Evolutionary conservation across 2,797 vertebrate species (phyloP).

Genomic region (Anguilla marmorata): DNA sequence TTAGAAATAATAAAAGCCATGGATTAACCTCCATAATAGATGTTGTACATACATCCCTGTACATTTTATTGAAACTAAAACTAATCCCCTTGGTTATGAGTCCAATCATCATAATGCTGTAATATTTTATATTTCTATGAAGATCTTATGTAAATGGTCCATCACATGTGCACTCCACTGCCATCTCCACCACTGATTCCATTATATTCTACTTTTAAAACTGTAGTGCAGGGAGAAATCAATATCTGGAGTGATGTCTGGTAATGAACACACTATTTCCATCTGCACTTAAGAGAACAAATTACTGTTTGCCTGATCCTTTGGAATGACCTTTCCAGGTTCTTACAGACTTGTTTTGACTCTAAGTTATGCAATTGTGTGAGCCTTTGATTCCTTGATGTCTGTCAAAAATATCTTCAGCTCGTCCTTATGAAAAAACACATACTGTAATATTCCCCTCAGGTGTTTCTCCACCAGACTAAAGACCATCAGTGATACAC

Average conservation of each 20-base stretch:
- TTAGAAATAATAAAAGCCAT: neutral
- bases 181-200: constrained; percentile 60
- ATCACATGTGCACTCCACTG: constrained; percentile 16
- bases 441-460: neutral
- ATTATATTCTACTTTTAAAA: constrained; percentile 66
- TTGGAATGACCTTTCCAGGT: neutral
- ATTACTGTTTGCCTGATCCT: neutral
- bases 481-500: neutral
- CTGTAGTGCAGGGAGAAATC: constrained; percentile 65
- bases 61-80: constrained; percentile 7
- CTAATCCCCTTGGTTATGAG: neutral
- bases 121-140: neutral
- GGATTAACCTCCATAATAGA: neutral
- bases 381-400: neutral
- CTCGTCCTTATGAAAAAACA: neutral
- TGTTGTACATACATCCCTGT: neutral
- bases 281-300: neutral
- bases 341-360: neutral
- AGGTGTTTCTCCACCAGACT: neutral
- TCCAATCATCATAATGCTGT: neutral
- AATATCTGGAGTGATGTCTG: constrained; percentile 49
- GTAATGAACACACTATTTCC: constrained; percentile 6
- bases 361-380: neutral
- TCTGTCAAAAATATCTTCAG: neutral
- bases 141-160: neutral